Base-by-base conservation (phyloP, 2,797 vertebrate species). In the Spinus olivaceus region DNA sequence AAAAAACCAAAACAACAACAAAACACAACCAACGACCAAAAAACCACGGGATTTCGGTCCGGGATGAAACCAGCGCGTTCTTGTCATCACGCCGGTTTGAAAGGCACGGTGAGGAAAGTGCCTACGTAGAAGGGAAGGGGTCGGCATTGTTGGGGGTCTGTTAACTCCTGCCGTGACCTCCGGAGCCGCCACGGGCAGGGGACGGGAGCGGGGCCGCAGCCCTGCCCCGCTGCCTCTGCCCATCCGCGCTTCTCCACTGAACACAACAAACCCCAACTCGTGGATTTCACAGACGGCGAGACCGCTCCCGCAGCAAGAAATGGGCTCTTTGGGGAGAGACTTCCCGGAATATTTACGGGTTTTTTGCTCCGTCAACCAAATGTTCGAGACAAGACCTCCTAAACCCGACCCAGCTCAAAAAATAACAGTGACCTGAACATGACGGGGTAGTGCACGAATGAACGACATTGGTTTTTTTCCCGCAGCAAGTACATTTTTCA, bases 401-500 rank as follows among this genome's bases (percentile, higher is more conserved):
- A 44, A 57, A 92, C 66, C 41, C 74, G 42, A 79, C 51, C 70
- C 84, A 77, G 44, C 80, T 44, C n/a, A 37, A 15, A 57, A 89
- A 93, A 82, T 23, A 49, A 27, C 85, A 51, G 78, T 91, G 81
- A 88, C 30, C 92, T 82, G 60, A 85, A 42, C 86, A 53, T 53
- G 67, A 95, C 53, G 91, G 69, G 87, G 64, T 11, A 83, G n/a
- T 16, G 60, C 76, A 92, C 46, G 42, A 78, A 90, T 3, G 59
- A 92, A 91, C 32, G 94, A 88, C 76, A 30, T 67, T 56, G 23
- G 10, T 33, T 23, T 51, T 24, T 37, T 7, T 2, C 25, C 81
- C 66, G 35, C 80, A 94, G 41, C 88, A 93, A 96, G 73, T 86
- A 91, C 71, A 90, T 57, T 76, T 93, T 90, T 90, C 82, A 92